These are phyloP conservation scores for Diadromus collaris DNA, from an alignment of 2,888 invertebrate genomes.

Conservation along the genomic window DNA sequence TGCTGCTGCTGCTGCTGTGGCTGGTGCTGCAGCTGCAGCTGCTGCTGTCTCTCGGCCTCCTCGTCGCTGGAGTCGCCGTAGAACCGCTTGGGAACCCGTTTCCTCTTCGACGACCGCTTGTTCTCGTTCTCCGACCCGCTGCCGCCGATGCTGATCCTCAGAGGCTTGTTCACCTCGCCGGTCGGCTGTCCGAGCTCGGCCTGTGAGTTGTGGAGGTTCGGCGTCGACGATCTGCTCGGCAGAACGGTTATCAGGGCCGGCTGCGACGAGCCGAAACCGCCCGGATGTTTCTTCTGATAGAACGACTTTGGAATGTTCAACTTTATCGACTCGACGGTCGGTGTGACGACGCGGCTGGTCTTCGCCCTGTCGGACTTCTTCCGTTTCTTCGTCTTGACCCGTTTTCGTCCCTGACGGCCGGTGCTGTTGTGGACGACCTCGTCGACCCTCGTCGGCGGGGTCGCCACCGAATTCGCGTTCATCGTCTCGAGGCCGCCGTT, in stretches of 20 bases:
- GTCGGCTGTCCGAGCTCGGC: constrained; percentile 44
- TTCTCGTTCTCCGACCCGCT: constrained; percentile 83
- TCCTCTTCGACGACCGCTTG: constrained; percentile 89
- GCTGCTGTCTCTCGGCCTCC: constrained; percentile 84
- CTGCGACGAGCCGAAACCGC: constrained; percentile 61
- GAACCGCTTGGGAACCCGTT: constrained; percentile 91
- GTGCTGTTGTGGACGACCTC: constrained; percentile 1
- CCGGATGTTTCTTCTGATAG: constrained; percentile 73
- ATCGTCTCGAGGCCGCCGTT: constrained; percentile 71
- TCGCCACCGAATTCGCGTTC: constrained; percentile 28
- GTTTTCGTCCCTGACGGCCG: constrained; percentile 54
- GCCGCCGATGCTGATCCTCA: constrained; percentile 69
- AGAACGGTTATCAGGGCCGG: constrained; percentile 62
- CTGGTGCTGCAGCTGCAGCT: constrained; percentile 20
- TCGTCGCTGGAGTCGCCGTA: constrained; percentile 95
- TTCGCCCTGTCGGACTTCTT: constrained; percentile 72
- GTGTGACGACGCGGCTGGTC: constrained; percentile 73
- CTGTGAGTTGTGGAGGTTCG: constrained; percentile 63
- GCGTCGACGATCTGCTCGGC: constrained; percentile 66
- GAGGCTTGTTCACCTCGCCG: constrained; percentile 24
- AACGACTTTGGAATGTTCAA: constrained; percentile 83
- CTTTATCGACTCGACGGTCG: constrained; percentile 82
- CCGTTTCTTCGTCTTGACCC: constrained; percentile 57
- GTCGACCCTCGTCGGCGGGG: constrained; percentile 11
- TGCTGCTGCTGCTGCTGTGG: constrained; percentile 78